Conservation (phyloP, 2,113 vertebrate genomes). For the Bos taurus region ARS-UCD2.0 NC_037328.1:105706001-105706500, state of each 20-base stretch:
- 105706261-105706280: background rate
- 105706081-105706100: background rate
- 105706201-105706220: background rate
- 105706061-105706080: background rate
- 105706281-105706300: background rate
- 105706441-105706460: background rate
- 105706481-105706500: background rate
- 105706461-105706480: background rate
- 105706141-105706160: background rate
- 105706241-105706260: background rate
- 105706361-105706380: background rate
- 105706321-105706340: background rate
- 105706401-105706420: background rate
- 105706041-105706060: background rate
- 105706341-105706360: background rate
- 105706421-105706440: background rate
- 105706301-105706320: background rate
- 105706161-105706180: background rate
- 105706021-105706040: background rate
- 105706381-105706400: background rate
- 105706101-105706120: background rate
- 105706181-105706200: background rate
- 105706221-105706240: background rate
- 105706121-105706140: background rate
- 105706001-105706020: background rate